These are phyloP conservation scores for Burhinus bistriatus DNA, from an alignment of 2,113 vertebrate genomes.

Conservation along the genomic window DNA sequence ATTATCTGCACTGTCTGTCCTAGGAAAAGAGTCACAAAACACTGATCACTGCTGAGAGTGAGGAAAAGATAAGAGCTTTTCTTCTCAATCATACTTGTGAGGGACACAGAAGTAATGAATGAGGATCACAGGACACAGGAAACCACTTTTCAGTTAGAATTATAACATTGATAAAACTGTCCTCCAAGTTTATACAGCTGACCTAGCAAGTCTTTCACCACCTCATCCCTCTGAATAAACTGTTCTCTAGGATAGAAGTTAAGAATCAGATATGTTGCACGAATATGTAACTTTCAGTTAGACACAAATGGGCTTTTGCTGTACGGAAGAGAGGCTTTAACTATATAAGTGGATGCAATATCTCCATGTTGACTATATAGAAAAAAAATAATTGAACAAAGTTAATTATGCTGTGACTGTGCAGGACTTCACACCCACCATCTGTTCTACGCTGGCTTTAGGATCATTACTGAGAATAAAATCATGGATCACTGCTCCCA, in stretches of 20 bases:
- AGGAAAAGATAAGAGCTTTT: not conserved
- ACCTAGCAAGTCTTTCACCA: not conserved
- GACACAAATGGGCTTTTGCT: not conserved
- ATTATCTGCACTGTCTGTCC: not conserved
- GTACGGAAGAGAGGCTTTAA: not conserved
- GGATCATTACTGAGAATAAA: not conserved
- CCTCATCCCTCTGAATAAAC: not conserved
- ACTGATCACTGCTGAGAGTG: fast-evolving
- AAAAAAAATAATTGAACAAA: not conserved
- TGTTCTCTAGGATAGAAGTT: not conserved
- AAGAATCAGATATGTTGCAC: not conserved
- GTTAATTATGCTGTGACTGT: not conserved
- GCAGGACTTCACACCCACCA: not conserved
- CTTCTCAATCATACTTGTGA: not conserved
- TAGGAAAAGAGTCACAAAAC: not conserved
- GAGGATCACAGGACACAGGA: not conserved
- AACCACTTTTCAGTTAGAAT: not conserved
- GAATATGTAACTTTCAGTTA: not conserved
- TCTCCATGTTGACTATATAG: not conserved
- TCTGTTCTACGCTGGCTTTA: not conserved
- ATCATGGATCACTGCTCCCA: not conserved
- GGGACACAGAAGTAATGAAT: not conserved
- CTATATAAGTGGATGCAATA: no score
- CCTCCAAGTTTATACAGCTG: not conserved
- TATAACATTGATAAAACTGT: not conserved